Evolutionary conservation across 1,140 invertebrate species (phyloP), one percentile per base, ranked within the genome.

Genomic region (Hesperophylax magnus): DNA sequence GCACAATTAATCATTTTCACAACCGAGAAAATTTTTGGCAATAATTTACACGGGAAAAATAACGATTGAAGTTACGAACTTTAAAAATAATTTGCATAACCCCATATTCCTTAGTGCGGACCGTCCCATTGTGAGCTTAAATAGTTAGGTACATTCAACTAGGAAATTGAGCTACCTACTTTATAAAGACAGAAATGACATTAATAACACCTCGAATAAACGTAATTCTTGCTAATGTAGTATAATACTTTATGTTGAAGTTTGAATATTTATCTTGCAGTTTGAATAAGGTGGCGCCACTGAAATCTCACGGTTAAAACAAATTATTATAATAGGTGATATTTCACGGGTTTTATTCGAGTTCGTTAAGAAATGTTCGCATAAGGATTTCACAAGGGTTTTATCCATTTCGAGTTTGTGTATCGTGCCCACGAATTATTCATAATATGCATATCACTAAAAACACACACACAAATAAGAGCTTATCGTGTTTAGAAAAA

Each of bases 171-270:
- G 39, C 9, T 47, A 47, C 39, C 39, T 47, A 14, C 39, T 14
- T 14, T 9, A 11, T 24, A 61, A 24, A 24, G 11, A 15, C 58
- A 61, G 18, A 61, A 61, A 61, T 9, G 58, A 71, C 63, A 78
- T 78, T 78, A 54, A 69, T 78, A 27, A 67, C 61, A 69, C 39
- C 63, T 52, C 52, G 31, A 22, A 31, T 18, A 24, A 54, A 65
- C 39, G 77, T 78, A 78, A 78, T 52, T 78, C 65, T 69, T 34
- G 77, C 77, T 80, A 80, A 80, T 80, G 56, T 54, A 60, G 54
- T 47, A 56, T 61, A 79, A 79, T 31, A 60, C 52, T 71, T 56
- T 56, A n/a, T 24, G 63, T 7, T 18, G 56, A 31, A 69, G 20
- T 54, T 72, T 67, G 31, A 79, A 79, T 39, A 39, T 69, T 71